These are phyloP conservation scores for Myripristis murdjan DNA, from an alignment of 2,797 vertebrate species.

Conservation along the genomic window DNA sequence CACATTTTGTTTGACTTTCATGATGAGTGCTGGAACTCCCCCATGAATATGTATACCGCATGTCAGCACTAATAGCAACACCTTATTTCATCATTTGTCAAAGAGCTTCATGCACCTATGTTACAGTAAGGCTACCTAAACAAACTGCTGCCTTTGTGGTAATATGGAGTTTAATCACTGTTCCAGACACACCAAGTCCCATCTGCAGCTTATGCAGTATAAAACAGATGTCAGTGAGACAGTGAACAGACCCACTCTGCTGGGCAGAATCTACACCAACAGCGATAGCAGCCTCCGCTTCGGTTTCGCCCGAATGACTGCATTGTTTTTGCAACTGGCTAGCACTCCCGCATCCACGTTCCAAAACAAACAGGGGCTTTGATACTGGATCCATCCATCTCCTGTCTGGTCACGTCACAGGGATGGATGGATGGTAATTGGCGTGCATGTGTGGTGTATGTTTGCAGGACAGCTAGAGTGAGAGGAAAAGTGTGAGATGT, in stretches of 20 bases:
- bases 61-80: background rate
- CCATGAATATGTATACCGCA: too few relatives aligned
- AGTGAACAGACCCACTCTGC: constrained; percentile 61
- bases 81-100: background rate
- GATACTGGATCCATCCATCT: constrained; percentile 58
- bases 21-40: too few relatives aligned
- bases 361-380: constrained; percentile 72
- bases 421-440: constrained; percentile 28
- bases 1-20: too few relatives aligned
- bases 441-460: background rate
- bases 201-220: constrained; percentile 42
- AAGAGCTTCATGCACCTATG: too few relatives aligned
- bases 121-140: constrained; percentile 40
- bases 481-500: constrained; percentile 13
- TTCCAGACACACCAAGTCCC: constrained; percentile 20
- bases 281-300: constrained; percentile 44
- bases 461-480: constrained; percentile 26
- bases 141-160: constrained; percentile 17
- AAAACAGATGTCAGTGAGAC: constrained; percentile 72
- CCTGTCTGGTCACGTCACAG: constrained; percentile 35
- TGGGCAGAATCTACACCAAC: constrained; percentile 42
- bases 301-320: constrained; percentile 54
- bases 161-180: constrained; percentile 45
- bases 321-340: constrained; percentile 74
- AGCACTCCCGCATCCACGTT: constrained; percentile 54